phyloP scores from a whole-genome alignment of 2,797 vertebrate genomes.

The Todus mexicanus region DNA sequence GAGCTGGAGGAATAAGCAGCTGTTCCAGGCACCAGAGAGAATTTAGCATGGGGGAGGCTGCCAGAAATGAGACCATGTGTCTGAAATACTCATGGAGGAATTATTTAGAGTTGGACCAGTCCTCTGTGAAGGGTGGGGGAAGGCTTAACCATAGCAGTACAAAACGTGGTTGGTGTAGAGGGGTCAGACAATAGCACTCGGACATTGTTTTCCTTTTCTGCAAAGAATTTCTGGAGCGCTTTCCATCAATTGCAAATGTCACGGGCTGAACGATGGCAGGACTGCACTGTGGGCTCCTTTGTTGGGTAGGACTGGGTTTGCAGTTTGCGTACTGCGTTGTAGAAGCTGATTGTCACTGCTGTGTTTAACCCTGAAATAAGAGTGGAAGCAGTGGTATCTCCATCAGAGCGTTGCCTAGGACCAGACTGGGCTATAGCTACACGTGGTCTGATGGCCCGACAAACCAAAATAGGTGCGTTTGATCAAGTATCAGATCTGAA shows the following conservation, averaged over 20 bases:
- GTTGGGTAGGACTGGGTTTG: not conserved
- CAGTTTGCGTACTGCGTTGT: not conserved
- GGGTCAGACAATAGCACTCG: not conserved
- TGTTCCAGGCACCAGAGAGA: constrained; percentile 56
- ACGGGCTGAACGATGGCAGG: not conserved
- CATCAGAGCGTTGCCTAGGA: constrained; percentile 78
- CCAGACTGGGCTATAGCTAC: constrained; percentile 73
- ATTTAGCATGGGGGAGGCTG: constrained; percentile 12
- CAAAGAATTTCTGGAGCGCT: not conserved
- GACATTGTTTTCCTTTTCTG: not conserved
- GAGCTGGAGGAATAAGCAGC: constrained; percentile 47
- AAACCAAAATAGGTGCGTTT: constrained; percentile 79
- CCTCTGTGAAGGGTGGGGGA: not conserved
- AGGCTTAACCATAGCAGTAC: not conserved
- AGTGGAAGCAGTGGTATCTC: constrained; percentile 79
- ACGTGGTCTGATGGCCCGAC: constrained; percentile 78
- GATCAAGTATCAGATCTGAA: constrained; percentile 80
- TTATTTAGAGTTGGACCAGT: not conserved
- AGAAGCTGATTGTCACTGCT: not conserved
- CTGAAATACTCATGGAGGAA: not conserved
- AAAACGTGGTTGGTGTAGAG: not conserved
- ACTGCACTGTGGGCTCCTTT: not conserved
- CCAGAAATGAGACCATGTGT: constrained; percentile 26
- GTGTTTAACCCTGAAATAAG: constrained; percentile 73
- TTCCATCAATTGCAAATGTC: not conserved